These are phyloP conservation scores for Lasioglossum vierecki DNA, from an alignment of 2,888 invertebrate species.

Conservation along the genomic window DNA sequence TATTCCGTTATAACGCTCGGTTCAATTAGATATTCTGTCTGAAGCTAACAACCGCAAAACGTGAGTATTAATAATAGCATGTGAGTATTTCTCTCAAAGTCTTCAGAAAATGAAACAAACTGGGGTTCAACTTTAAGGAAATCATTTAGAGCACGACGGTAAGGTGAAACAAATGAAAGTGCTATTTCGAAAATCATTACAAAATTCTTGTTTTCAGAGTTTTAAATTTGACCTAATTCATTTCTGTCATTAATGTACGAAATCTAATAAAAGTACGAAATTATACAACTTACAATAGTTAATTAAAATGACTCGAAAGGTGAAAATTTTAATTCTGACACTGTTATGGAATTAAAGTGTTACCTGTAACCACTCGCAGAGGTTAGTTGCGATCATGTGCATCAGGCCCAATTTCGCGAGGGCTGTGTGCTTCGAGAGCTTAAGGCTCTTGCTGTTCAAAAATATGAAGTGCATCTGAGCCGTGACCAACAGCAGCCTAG, in stretches of 20 bases:
- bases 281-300: too few relatives aligned
- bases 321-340: neutral
- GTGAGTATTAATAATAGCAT: neutral
- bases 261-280: too few relatives aligned
- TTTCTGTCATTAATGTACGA: neutral
- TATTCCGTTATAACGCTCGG: neutral
- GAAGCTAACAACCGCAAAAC: neutral
- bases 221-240: neutral
- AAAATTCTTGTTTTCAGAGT: neutral
- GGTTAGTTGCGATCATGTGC: conserved; percentile 97
- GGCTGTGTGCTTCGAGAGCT: conserved; percentile 88
- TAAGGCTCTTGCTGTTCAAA: conserved; percentile 92
- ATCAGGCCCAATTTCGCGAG: conserved; percentile 95
- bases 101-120: neutral
- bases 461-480: conserved; percentile 97
- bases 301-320: too few relatives aligned
- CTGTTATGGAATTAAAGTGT: neutral
- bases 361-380: conserved; percentile 96
- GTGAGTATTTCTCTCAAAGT: neutral
- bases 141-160: neutral
- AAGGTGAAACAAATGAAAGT: neutral
- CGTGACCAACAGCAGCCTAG: conserved; percentile 93
- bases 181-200: neutral
- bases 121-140: neutral
- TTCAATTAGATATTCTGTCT: neutral